Percentiles rank a stretch among this genome's conserved stretches.
These are phyloP conservation scores for Gorsachius goisagi DNA, from an alignment of 2,113 vertebrate species.

Conservation along the genomic window DNA sequence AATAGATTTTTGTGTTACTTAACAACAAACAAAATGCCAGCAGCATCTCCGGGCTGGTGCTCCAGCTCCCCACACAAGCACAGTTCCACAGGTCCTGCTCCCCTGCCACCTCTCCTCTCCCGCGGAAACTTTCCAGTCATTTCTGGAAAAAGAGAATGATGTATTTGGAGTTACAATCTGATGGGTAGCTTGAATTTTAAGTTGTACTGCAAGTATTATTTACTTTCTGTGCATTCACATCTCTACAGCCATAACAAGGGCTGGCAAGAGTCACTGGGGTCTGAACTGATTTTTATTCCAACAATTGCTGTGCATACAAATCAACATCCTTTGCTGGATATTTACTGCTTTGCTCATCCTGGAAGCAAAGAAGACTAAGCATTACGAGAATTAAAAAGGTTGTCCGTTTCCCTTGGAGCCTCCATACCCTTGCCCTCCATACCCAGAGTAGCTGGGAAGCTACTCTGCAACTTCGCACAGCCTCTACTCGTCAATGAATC, in stretches of 20 bases:
- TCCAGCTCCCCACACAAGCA: background rate
- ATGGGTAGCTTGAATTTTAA: slow-evolving; percentile 26
- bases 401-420: background rate
- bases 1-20: slow-evolving; percentile 30
- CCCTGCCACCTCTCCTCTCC: background rate
- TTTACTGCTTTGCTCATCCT: slow-evolving; percentile 49
- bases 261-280: slow-evolving; percentile 56
- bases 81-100: background rate
- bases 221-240: slow-evolving; percentile 24
- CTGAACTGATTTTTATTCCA: slow-evolving; percentile 62
- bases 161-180: slow-evolving; percentile 1
- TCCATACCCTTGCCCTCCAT: background rate
- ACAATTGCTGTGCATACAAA: slow-evolving; percentile 59
- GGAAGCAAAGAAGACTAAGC: background rate
- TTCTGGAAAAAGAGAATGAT: background rate
- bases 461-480: background rate
- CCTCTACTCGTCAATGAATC: background rate
- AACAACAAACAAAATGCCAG: slow-evolving; percentile 18
- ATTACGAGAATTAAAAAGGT: background rate
- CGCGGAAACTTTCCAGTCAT: background rate
- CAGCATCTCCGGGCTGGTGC: background rate
- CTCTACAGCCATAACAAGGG: slow-evolving; percentile 33
- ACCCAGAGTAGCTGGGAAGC: background rate
- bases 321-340: slow-evolving; percentile 42
- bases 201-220: slow-evolving; percentile 16